phyloP scores from a whole-genome alignment of 2,888 invertebrate species.

The Ennomos erosarius region DNA sequence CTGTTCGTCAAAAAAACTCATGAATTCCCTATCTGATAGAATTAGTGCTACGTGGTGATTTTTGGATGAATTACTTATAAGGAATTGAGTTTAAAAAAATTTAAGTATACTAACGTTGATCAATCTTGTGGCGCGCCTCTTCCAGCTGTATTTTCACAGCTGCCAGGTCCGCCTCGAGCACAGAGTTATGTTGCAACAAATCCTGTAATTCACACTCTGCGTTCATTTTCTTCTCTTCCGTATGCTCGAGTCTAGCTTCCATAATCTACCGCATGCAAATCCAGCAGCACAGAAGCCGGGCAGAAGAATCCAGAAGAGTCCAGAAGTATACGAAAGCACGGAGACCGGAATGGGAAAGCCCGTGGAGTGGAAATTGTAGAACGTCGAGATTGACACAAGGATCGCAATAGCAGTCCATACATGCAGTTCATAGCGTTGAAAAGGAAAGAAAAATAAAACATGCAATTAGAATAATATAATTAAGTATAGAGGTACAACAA shows the following conservation, averaged over 20 bases:
- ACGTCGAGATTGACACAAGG: conserved; percentile 44
- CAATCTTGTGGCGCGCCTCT: conserved; percentile 65
- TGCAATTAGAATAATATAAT: conserved; percentile 77
- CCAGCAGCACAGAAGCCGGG: conserved; percentile 37
- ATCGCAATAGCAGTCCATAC: conserved; percentile 44
- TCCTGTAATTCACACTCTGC: conserved; percentile 86
- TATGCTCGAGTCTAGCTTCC: conserved; percentile 86
- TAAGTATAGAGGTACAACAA: conserved; percentile 27
- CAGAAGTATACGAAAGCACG: conserved; percentile 25
- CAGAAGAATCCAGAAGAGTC: conserved; percentile 13
- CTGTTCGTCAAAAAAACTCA: no score
- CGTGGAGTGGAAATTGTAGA: conserved; percentile 40
- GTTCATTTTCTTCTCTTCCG: conserved; percentile 86
- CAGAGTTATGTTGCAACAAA: conserved; percentile 88
- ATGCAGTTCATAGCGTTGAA: conserved; percentile 48
- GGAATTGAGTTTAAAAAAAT: conserved; percentile 2
- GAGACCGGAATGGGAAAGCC: conserved; percentile 33
- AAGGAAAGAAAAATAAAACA: conserved; percentile 66
- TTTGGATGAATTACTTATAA: no score
- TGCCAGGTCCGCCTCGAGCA: conserved; percentile 85
- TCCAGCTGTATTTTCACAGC: conserved; percentile 79
- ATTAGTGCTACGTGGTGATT: no score
- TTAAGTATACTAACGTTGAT: conserved; percentile 66
- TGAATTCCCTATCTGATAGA: no score
- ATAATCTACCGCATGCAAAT: conserved; percentile 79